Evolutionary conservation across 92 coral and sea anemone species (phyloP).

Genomic region (Phymanthus crucifer): DNA sequence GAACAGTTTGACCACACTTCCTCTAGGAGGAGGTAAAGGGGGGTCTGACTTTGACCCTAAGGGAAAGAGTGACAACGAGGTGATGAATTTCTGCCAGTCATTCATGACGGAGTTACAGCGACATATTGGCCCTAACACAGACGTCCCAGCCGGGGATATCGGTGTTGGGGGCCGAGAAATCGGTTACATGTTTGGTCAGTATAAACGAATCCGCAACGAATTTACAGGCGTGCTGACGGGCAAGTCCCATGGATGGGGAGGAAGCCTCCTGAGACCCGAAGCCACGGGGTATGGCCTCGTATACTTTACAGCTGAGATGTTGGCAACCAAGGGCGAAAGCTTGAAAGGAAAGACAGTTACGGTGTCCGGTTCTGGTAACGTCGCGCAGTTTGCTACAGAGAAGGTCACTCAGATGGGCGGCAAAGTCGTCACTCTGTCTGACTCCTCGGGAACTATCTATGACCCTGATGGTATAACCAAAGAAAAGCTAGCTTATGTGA

Average conservation of each 20-base stretch:
- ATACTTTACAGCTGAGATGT: conserved; percentile 90
- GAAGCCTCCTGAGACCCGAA: conserved; percentile 86
- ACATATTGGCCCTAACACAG: conserved; percentile 92
- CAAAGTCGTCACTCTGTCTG: conserved; percentile 77
- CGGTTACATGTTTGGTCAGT: conserved; percentile 91
- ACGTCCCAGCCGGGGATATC: conserved; percentile 90
- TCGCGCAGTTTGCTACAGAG: conserved; percentile 89
- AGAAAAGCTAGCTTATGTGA: conserved; percentile 71
- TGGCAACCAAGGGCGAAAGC: conserved; percentile 70
- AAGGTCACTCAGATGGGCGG: conserved; percentile 78
- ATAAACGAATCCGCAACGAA: conserved; percentile 83
- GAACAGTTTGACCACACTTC: conserved; percentile 86
- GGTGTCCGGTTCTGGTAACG: conserved; percentile 85
- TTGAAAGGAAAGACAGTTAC: conserved; percentile 75
- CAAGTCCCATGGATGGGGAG: conserved; percentile 71
- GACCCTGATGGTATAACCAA: conserved; percentile 78
- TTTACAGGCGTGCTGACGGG: conserved; percentile 91
- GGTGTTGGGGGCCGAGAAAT: conserved; percentile 91
- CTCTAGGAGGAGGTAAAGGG: conserved; percentile 89
- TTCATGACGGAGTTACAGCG: conserved; percentile 89
- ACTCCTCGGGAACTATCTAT: conserved; percentile 76
- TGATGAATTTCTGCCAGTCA: conserved; percentile 91
- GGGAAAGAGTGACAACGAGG: conserved; percentile 81
- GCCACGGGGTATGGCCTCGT: conserved; percentile 91
- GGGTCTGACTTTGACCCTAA: conserved; percentile 91